These are phyloP conservation scores for Sternarchorhynchus goeldii DNA, from an alignment of 2,797 vertebrate species.

Conservation along the genomic window DNA sequence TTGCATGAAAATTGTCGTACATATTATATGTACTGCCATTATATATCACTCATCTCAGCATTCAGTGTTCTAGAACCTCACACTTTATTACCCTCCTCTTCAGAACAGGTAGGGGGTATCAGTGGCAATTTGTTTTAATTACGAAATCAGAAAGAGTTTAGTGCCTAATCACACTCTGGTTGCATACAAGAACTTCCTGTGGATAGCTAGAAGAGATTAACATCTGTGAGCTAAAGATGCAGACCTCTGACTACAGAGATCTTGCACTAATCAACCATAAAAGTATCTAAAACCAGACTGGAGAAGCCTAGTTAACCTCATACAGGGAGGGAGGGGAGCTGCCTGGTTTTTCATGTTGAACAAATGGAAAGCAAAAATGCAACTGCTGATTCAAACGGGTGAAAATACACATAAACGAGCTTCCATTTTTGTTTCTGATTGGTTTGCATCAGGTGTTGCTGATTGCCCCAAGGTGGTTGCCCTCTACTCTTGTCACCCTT, in stretches of 20 bases:
- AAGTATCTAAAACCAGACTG: constrained; percentile 22
- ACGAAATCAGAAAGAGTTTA: constrained; percentile 27
- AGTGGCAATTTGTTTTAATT: constrained; percentile 36
- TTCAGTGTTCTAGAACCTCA: neutral
- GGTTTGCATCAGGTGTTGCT: constrained; percentile 54
- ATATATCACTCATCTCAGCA: too few species aligned
- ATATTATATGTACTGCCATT: too few species aligned
- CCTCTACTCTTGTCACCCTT: neutral
- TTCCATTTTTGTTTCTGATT: constrained; percentile 56
- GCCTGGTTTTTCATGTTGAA: constrained; percentile 48
- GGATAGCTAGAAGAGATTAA: constrained; percentile 12
- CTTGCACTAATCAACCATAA: constrained; percentile 44
- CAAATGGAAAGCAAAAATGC: constrained; percentile 54
- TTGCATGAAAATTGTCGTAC: too few species aligned
- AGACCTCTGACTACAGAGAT: constrained; percentile 1
- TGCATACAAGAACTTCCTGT: constrained; percentile 32
- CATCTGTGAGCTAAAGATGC: neutral
- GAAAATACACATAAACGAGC: constrained; percentile 55
- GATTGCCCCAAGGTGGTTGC: constrained; percentile 52
- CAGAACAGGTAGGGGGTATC: constrained; percentile 9
- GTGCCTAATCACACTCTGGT: constrained; percentile 28
- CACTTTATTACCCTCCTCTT: constrained; percentile 18
- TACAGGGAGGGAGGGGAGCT: constrained; percentile 25
- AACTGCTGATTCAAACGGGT: constrained; percentile 57
- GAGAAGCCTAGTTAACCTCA: constrained; percentile 46